These are phyloP conservation scores for Chrysochloris asiatica DNA, from an alignment of 2,113 vertebrate genomes.

Conservation along the genomic window DNA sequence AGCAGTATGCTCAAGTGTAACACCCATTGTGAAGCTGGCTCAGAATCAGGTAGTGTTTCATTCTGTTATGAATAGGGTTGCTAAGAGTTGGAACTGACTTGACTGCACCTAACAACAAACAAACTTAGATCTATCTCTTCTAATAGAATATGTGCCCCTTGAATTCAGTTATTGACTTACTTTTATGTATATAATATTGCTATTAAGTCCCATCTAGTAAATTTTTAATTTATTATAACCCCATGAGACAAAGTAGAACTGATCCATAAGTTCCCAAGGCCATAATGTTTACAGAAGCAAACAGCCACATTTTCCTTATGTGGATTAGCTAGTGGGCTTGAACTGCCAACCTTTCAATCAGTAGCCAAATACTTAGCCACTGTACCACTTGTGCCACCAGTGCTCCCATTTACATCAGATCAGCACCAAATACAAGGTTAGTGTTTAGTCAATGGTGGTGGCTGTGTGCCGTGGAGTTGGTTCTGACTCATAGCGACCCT, in stretches of 20 bases:
- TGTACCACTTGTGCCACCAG: background rate
- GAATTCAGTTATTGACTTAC: background rate
- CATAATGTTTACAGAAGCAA: background rate
- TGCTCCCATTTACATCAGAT: background rate
- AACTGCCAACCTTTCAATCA: background rate
- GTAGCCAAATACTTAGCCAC: background rate
- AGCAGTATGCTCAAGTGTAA: too few relatives aligned
- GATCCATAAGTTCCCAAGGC: background rate
- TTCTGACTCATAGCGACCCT: too few relatives aligned
- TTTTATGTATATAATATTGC: slow-evolving; percentile 15
- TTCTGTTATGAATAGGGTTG: too few relatives aligned
- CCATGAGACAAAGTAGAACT: background rate
- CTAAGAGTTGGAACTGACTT: too few relatives aligned
- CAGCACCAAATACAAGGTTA: background rate
- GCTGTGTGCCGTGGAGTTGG: too few relatives aligned
- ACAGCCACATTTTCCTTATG: background rate
- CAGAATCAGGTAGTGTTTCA: too few relatives aligned
- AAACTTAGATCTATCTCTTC: slow-evolving; percentile 4
- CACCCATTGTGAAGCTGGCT: too few relatives aligned
- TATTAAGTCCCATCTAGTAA: background rate
- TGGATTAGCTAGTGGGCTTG: background rate
- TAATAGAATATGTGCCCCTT: background rate
- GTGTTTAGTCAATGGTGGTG: background rate
- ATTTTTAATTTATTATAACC: background rate
- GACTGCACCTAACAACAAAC: too few relatives aligned